phyloP scores from a whole-genome alignment of 2,113 vertebrate species.

The Talpa occidentalis region DNA sequence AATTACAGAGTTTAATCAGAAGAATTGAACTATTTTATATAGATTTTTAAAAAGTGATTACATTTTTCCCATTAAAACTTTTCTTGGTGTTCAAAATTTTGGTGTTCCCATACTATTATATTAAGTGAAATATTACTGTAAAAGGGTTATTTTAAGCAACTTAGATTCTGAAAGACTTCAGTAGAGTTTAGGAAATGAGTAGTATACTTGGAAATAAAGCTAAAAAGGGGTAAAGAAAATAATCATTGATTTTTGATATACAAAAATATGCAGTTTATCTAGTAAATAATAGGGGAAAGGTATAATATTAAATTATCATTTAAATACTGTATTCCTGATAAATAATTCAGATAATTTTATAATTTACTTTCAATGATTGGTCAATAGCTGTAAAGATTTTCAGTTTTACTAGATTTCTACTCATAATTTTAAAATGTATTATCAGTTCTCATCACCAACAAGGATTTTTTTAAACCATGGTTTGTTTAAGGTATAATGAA shows the following conservation, averaged over 20 bases:
- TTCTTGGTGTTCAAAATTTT: not conserved
- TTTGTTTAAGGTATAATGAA: not conserved
- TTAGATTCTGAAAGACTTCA: conserved; percentile 29
- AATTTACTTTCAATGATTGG: conserved; percentile 40
- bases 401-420: conserved; percentile 45
- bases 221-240: not conserved
- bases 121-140: conserved; percentile 15
- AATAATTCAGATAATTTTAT: conserved; percentile 45
- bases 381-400: conserved; percentile 34
- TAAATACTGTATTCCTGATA: conserved; percentile 45
- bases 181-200: not conserved
- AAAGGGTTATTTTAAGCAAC: not conserved
- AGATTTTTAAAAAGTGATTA: not conserved
- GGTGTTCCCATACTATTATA: not conserved
- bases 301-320: conserved; percentile 41
- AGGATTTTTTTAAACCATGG: not conserved
- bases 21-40: conserved; percentile 12
- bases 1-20: not conserved
- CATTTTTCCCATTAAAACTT: not conserved
- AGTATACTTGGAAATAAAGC: not conserved
- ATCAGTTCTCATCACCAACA: not conserved
- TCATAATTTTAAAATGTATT: conserved; percentile 21
- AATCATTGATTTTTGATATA: not conserved
- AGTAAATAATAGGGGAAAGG: not conserved
- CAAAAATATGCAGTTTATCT: conserved; percentile 22